Evolutionary conservation across 2,888 invertebrate species (phyloP).

Genomic region (Acleris cristana): DNA sequence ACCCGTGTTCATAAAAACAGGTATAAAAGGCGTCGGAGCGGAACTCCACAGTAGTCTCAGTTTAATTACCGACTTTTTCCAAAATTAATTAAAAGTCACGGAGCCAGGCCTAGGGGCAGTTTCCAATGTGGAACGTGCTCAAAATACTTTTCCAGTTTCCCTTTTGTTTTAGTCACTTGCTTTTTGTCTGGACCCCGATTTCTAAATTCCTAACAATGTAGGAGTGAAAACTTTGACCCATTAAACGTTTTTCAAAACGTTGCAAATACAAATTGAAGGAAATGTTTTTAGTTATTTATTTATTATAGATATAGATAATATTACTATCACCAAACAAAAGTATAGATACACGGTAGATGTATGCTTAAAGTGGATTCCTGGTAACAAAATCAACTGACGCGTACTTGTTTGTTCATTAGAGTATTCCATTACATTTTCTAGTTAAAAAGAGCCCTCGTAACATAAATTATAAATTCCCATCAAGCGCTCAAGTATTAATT

Average conservation of each 20-base stretch:
- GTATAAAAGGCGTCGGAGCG: conserved; percentile 20
- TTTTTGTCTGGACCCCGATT: conserved; percentile 60
- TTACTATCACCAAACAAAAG: too few species aligned
- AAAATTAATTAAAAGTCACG: conserved; percentile 75
- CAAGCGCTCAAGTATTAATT: too few species aligned
- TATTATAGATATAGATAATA: too few species aligned
- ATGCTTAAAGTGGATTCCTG: too few species aligned
- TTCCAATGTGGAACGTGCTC: conserved; percentile 66
- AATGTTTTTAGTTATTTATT: neutral
- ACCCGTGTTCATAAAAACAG: conserved; percentile 15
- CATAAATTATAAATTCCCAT: too few species aligned
- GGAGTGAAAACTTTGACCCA: conserved; percentile 3
- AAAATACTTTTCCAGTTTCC: conserved; percentile 68
- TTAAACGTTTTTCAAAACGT: conserved; percentile 2
- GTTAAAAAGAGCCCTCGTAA: too few species aligned
- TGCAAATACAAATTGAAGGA: neutral
- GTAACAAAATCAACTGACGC: too few species aligned
- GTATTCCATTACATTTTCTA: too few species aligned
- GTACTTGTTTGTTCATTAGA: too few species aligned
- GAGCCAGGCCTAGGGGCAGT: conserved; percentile 50
- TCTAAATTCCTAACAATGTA: conserved; percentile 42
- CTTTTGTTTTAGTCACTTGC: conserved; percentile 57
- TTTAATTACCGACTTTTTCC: conserved; percentile 55
- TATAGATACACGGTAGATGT: too few species aligned
- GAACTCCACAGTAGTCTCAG: conserved; percentile 9